phyloP scores from a whole-genome alignment of 2,113 vertebrate species.

The Erinaceus europaeus region DNA sequence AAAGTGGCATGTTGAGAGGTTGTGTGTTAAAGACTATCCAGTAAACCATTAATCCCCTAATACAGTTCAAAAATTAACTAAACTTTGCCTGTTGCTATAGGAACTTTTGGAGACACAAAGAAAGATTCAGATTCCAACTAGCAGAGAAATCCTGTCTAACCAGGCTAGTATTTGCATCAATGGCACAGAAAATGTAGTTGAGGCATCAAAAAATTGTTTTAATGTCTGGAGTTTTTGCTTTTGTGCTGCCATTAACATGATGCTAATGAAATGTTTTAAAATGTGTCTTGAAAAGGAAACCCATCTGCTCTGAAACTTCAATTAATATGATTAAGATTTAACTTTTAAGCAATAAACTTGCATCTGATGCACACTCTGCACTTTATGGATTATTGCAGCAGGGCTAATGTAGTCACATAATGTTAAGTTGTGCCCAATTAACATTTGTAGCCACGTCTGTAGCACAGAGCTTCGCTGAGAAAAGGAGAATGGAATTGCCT shows the following conservation, averaged over 20 bases:
- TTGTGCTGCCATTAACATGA: slow-evolving; percentile 52
- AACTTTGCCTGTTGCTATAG: background rate
- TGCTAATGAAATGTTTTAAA: slow-evolving; percentile 66
- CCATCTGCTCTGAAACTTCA: slow-evolving; percentile 56
- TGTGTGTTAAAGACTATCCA: no score
- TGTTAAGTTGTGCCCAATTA: slow-evolving; percentile 29
- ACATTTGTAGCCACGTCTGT: background rate
- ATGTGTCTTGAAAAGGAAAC: slow-evolving; percentile 34
- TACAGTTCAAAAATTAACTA: background rate
- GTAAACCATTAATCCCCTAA: no score
- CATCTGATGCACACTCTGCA: background rate
- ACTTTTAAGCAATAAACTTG: background rate
- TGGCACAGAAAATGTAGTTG: slow-evolving; percentile 50
- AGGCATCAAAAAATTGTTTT: slow-evolving; percentile 48
- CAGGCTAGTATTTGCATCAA: background rate
- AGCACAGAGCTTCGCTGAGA: background rate
- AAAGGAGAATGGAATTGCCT: background rate
- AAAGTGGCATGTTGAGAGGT: no score
- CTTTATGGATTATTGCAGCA: slow-evolving; percentile 50
- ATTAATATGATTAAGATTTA: slow-evolving; percentile 57
- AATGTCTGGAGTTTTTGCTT: slow-evolving; percentile 53
- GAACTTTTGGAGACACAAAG: background rate
- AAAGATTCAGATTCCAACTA: background rate
- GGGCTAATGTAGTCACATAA: slow-evolving; percentile 5
- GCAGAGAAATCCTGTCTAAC: slow-evolving; percentile 11